Conservation (phyloP, 2,888 invertebrate genomes). For the Pycnomerus fuliginosus region DNA sequence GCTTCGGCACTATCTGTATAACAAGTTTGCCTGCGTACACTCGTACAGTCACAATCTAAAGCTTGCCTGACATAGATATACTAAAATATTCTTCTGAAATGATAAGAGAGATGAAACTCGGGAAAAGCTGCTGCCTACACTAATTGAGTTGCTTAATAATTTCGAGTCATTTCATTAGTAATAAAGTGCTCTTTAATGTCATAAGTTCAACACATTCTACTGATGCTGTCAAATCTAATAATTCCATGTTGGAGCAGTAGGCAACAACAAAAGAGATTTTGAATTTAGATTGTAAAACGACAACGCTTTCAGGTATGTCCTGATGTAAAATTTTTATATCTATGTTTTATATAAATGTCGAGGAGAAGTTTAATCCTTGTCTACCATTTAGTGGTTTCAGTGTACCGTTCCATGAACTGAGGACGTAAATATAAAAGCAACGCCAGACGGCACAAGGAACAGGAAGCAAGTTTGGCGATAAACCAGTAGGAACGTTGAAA, state of each 20-base stretch:
- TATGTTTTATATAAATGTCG: too few relatives aligned
- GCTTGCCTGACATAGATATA: background rate
- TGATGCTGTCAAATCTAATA: too few relatives aligned
- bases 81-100: slow-evolving; percentile 7
- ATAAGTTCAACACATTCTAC: slow-evolving; percentile 4
- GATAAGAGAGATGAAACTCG: slow-evolving; percentile 2
- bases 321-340: too few relatives aligned
- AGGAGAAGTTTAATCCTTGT: slow-evolving; percentile 6
- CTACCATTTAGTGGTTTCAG: slow-evolving; percentile 18
- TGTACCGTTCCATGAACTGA: slow-evolving; percentile 15
- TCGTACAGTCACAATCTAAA: slow-evolving; percentile 3
- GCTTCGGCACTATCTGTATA: slow-evolving; percentile 4
- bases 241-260: too few relatives aligned
- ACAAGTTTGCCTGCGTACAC: background rate
- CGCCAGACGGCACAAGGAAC: slow-evolving; percentile 20
- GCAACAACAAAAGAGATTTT: too few relatives aligned
- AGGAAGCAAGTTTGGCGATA: slow-evolving; percentile 21
- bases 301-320: too few relatives aligned
- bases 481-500: slow-evolving; percentile 24
- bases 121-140: slow-evolving; percentile 11
- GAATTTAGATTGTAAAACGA: too few relatives aligned
- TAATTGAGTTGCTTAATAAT: slow-evolving; percentile 13
- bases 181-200: slow-evolving; percentile 13
- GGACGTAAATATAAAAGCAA: slow-evolving; percentile 23
- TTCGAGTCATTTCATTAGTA: slow-evolving; percentile 9